phyloP scores from a whole-genome alignment of 2,888 invertebrate genomes.

The Gastracanthus pulcherrimus region DNA sequence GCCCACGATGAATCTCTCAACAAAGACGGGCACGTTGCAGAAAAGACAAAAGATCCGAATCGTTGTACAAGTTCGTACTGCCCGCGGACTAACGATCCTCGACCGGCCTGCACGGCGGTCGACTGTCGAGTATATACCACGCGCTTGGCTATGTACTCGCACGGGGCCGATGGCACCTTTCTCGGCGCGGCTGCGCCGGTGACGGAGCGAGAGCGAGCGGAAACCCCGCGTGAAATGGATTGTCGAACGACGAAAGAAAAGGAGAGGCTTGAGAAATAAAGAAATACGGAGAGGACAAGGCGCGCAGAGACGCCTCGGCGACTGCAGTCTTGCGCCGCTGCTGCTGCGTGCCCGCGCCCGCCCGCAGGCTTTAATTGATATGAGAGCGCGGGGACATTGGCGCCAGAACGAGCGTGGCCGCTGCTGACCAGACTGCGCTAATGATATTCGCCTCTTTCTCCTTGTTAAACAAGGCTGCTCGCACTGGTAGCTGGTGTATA shows the following conservation, averaged over 20 bases:
- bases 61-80: too few relatives aligned
- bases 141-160: not conserved
- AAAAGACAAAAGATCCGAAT: too few relatives aligned
- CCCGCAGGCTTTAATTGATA: not conserved
- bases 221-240: constrained; percentile 2
- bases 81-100: not conserved
- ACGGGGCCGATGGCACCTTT: constrained; percentile 45
- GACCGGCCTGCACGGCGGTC: not conserved
- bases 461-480: too few relatives aligned
- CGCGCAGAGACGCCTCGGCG: not conserved
- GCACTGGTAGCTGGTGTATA: too few relatives aligned
- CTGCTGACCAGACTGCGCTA: too few relatives aligned
- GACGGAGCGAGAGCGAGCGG: constrained; percentile 23
- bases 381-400: not conserved
- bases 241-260: not conserved
- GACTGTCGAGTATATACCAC: not conserved
- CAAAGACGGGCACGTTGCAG: too few relatives aligned
- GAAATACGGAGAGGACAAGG: too few relatives aligned
- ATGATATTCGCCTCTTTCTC: too few relatives aligned
- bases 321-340: not conserved
- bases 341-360: too few relatives aligned
- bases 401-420: not conserved
- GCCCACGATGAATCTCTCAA: too few relatives aligned
- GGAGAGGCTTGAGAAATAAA: too few relatives aligned
- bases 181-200: too few relatives aligned